Percentiles rank a stretch among this genome's conserved stretches.
These are phyloP conservation scores for Helicoverpa armigera DNA, from an alignment of 1,140 invertebrate species.

Conservation along the genomic window DNA sequence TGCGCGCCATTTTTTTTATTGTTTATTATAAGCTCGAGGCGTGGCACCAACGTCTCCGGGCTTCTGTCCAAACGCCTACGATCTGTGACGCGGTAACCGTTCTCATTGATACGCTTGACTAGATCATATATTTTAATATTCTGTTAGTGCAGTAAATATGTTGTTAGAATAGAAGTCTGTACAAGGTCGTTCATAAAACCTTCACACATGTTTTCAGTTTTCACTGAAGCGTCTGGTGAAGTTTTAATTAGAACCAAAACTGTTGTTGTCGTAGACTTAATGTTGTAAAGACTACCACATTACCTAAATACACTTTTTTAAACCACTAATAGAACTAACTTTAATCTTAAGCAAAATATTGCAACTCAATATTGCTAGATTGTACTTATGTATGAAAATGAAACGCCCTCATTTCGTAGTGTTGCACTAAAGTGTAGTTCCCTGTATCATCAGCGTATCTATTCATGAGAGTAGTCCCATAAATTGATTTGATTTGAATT, in stretches of 20 bases:
- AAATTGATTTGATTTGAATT: constrained; percentile 37
- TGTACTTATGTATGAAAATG: too few species aligned
- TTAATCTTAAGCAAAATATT: too few species aligned
- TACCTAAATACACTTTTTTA: too few species aligned
- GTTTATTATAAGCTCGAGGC: constrained; percentile 56
- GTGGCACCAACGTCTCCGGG: constrained; percentile 57
- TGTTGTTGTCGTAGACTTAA: too few species aligned
- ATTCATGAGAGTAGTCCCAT: constrained; percentile 25
- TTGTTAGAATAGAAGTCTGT: not conserved
- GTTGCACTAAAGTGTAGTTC: too few species aligned
- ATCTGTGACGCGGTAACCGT: constrained; percentile 30
- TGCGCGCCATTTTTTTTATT: constrained; percentile 32
- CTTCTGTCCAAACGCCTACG: constrained; percentile 66
- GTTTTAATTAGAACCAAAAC: constrained; percentile 5
- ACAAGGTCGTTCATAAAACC: constrained; percentile 17
- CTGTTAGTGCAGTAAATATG: constrained; percentile 14
- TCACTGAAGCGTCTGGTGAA: not conserved
- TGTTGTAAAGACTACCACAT: too few species aligned
- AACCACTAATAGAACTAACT: too few species aligned
- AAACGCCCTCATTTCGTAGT: too few species aligned
- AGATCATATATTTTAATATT: constrained; percentile 43
- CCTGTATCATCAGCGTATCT: constrained; percentile 8
- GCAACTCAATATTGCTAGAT: too few species aligned
- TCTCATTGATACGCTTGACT: constrained; percentile 40
- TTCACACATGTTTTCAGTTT: not conserved